These are phyloP conservation scores for Coturnix japonica DNA, from an alignment of 2,113 vertebrate species.

Conservation along the genomic window DNA sequence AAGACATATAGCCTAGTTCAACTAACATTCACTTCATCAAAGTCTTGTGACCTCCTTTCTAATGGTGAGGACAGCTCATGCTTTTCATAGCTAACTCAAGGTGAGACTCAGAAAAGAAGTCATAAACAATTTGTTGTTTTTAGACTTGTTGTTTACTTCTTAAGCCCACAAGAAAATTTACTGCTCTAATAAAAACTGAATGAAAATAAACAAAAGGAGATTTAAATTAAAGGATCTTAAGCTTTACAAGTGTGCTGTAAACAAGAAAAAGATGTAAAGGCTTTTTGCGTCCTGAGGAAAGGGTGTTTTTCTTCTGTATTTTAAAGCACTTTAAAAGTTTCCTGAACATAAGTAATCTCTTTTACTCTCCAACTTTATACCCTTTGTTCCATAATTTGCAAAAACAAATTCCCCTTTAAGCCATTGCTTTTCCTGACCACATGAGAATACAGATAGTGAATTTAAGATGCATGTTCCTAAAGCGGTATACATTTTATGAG, in stretches of 20 bases:
- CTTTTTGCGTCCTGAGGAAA: conserved; percentile 23
- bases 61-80: neutral
- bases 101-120: neutral
- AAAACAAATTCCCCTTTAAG: conserved; percentile 67
- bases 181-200: conserved; percentile 64
- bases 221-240: conserved; percentile 70
- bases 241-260: conserved; percentile 59
- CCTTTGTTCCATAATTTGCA: conserved; percentile 64
- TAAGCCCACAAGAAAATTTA: conserved; percentile 54
- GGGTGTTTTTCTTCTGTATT: conserved; percentile 35
- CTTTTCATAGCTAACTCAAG: neutral
- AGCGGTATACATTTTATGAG: neutral
- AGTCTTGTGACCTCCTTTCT: neutral
- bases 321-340: conserved; percentile 57
- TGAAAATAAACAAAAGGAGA: conserved; percentile 68
- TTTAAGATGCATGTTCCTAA: neutral
- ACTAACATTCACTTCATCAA: neutral
- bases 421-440: conserved; percentile 28
- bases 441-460: conserved; percentile 2
- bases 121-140: conserved; percentile 31
- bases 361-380: conserved; percentile 53
- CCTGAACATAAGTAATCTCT: conserved; percentile 63
- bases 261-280: conserved; percentile 48
- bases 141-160: conserved; percentile 36
- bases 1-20: neutral